Evolutionary conservation across 1,140 invertebrate species (phyloP).

Genomic region (Sinella curviseta): DNA sequence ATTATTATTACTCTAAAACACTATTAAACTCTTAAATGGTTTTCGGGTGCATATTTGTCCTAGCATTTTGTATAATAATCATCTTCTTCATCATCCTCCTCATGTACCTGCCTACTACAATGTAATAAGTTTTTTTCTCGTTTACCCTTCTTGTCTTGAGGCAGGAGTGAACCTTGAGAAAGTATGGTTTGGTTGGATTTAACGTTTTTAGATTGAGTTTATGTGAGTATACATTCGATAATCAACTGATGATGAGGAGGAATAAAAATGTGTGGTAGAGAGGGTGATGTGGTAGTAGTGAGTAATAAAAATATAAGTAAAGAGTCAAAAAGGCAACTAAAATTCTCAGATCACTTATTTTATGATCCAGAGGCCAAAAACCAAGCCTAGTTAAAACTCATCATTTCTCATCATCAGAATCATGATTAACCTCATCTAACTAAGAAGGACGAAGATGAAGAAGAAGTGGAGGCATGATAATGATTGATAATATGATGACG

Average conservation of each 20-base stretch:
- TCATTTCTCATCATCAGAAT: neutral
- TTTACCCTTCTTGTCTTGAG: neutral
- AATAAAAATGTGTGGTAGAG: neutral
- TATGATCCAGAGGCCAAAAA: neutral
- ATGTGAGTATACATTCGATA: neutral
- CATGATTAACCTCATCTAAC: neutral
- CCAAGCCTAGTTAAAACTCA: conserved; percentile 16
- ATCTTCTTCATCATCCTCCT: too few relatives aligned
- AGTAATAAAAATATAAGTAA: neutral
- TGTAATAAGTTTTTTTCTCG: neutral
- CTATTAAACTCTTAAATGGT: conserved; percentile 22
- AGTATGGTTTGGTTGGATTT: neutral
- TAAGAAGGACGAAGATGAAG: neutral
- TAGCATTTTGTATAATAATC: neutral
- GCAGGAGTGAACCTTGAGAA: neutral
- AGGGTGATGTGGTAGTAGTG: neutral
- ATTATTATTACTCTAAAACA: conserved; percentile 6
- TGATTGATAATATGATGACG: conserved; percentile 23
- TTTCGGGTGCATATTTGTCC: conserved; percentile 21
- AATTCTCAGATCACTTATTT: neutral
- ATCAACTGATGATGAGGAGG: neutral
- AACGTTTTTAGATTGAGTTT: neutral
- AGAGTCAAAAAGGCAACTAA: conserved; percentile 3
- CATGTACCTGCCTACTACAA: neutral
- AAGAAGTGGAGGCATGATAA: conserved; percentile 5